phyloP scores from a whole-genome alignment of 2,888 invertebrate genomes.

The Nipponacmea schrenckii region DNA sequence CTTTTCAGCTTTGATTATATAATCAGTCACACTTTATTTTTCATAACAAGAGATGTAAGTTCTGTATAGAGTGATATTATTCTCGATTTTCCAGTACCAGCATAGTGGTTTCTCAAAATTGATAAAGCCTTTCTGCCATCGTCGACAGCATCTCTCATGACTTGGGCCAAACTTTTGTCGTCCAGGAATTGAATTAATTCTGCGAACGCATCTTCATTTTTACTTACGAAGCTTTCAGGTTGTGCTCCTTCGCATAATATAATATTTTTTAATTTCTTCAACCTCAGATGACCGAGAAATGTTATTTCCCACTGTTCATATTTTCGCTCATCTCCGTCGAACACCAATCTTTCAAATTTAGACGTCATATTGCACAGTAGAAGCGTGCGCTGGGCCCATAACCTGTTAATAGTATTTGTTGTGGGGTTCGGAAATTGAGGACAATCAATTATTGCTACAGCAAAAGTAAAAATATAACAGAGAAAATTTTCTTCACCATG shows the following conservation, averaged over 20 bases:
- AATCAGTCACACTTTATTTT: slow-evolving; percentile 25
- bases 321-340: slow-evolving; percentile 25
- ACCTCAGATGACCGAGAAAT: slow-evolving; percentile 27
- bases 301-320: slow-evolving; percentile 27
- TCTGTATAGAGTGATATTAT: slow-evolving; percentile 31
- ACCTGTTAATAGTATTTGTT: slow-evolving; percentile 23
- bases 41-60: slow-evolving; percentile 28
- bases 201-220: slow-evolving; percentile 34
- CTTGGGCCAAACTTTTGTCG: slow-evolving; percentile 30
- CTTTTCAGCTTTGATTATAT: slow-evolving; percentile 24
- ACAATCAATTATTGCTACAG: background rate
- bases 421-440: background rate
- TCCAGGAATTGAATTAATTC: slow-evolving; percentile 36
- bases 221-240: slow-evolving; percentile 13
- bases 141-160: slow-evolving; percentile 36
- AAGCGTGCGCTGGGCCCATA: slow-evolving; percentile 28
- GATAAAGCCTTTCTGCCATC: slow-evolving; percentile 34
- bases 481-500: background rate
- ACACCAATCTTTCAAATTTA: slow-evolving; percentile 14
- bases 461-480: background rate
- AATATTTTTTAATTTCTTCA: slow-evolving; percentile 20
- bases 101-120: slow-evolving; percentile 32
- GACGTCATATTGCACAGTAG: slow-evolving; percentile 2
- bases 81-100: slow-evolving; percentile 26
- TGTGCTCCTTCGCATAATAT: background rate